Base-by-base conservation (phyloP, 2,113 vertebrate genomes). In the Neoarius graeffei region DNA sequence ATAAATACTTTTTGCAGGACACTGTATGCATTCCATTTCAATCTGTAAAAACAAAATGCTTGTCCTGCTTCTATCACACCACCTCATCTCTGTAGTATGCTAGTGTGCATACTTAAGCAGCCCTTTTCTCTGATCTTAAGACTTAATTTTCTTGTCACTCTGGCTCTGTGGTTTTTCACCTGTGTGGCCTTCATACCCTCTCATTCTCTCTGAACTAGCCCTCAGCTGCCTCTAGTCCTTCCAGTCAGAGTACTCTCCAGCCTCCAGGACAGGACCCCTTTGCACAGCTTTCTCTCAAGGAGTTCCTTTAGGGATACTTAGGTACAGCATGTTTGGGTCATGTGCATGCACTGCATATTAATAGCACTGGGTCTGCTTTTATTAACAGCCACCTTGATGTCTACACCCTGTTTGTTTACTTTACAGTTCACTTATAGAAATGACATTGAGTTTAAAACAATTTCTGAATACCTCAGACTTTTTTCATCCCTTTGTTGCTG, bases 291-390 rank as follows among this genome's bases (percentile, higher is more conserved):
- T 98, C 96, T 96, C 95, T 97, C 95, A 97, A 98, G 96, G 97
- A 97, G 95, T 98, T 98, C 96, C 97, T 97, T 95, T 98, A 98
- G 95, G 94, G 94, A 96, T 94, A 94, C 96, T 92, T 98, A 98
- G 97, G 96, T 98, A 97, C 97, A 96, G 94, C 95, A 94, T 86
- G n/a, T 93, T 92, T 87, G 86, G 30, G 87, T 67, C 85, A 79
- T 91, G 90, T 90, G 79, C 86, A 64, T 84, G 80, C 88, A 81
- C 80, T 86, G 91, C 91, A 92, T 93, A 92, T 81, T 77, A 66
- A 50, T 67, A 74, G 42, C 57, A 11, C 27, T 66, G 42, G 76
- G 85, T 87, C 89, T 90, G 74, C 76, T 71, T 81, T 73, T 69
- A 25, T 54, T 42, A 57, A 59, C 69, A 19, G 5, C 25, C 11